Evolutionary conservation across 2,113 vertebrate genomes (phyloP), one percentile per base, ranked within the genome.

Genomic region (Sterna hirundo): DNA sequence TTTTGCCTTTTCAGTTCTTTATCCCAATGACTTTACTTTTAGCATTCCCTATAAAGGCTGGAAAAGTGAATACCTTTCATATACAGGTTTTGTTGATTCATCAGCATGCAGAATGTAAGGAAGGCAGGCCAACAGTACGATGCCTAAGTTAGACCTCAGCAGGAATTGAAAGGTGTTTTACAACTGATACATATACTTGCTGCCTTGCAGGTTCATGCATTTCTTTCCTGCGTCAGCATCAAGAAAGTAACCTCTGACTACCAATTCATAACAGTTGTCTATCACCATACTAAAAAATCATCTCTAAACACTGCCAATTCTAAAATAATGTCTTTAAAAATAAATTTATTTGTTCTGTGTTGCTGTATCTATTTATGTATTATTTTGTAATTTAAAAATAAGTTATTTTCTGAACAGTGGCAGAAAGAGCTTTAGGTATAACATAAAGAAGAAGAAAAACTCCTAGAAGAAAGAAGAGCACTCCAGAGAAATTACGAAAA

Each of bases 401-500:
- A 69, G 36, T 87, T 83, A 51, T 58, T 93, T 91, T 97, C 84
- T 93, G 78, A 91, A 92, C 29, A 97, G 86, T 96, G 95, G 91
- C n/a, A 87, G 32, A 83, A 97, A 82, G 92, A 97, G 4, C 21
- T 96, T 30, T 47, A 93, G 34, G 22, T 61, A 13, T 54, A 26
- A 68, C 15, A 68, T 32, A 44, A 62, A n/a, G 64, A 96, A 85
- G 68, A 97, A 5, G 55, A 80, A 6, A 78, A 83, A 40, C 18
- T 51, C 52, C 47, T 92, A 72, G 60, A 68, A 32, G 71, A 93
- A 44, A 78, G 36, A 93, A 74, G 49, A 83, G 2, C 40, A 47
- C 55, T 96, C 95, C 27, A 92, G 36, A 58, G 65, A 97, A 95
- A 71, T 86, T 69, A 95, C 95, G 83, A 96, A 95, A 85, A 96